A percentile compares a stretch with the other conserved stretches of the same genome.
These are phyloP conservation scores for Ispidina lecontei DNA, from an alignment of 2,797 vertebrate species.

Conservation along the genomic window DNA sequence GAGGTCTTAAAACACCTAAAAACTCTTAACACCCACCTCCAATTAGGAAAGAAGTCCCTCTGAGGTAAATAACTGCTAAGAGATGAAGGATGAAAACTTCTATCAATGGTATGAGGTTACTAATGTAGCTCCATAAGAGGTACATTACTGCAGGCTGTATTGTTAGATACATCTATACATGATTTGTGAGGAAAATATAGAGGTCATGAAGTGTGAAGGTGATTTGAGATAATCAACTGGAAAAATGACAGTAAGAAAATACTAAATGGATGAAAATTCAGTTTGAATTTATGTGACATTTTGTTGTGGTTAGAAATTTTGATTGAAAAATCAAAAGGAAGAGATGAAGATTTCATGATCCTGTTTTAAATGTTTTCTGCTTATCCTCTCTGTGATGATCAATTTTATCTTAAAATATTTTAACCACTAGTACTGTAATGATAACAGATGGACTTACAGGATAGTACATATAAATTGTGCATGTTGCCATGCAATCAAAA, in stretches of 20 bases:
- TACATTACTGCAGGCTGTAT: background rate
- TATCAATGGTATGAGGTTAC: background rate
- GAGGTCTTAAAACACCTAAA: background rate
- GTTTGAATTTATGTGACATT: background rate
- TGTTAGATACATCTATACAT: background rate
- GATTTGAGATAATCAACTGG: background rate
- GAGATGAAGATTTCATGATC: background rate
- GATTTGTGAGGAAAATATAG: background rate
- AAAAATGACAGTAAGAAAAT: background rate
- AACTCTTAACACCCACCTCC: background rate
- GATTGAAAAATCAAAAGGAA: background rate
- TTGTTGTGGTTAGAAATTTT: background rate
- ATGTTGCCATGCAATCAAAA: background rate
- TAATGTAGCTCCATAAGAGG: background rate
- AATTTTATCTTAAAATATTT: background rate
- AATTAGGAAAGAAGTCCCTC: background rate
- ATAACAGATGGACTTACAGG: background rate
- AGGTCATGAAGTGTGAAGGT: background rate
- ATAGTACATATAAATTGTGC: background rate
- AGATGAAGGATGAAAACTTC: background rate
- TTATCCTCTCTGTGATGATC: background rate
- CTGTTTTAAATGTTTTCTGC: background rate
- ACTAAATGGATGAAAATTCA: background rate
- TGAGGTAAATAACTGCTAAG: background rate
- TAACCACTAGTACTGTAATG: background rate